Evolutionary conservation across 2,888 invertebrate species (phyloP), one percentile per base, ranked within the genome.

Genomic region (Drosophila acutilabella): DNA sequence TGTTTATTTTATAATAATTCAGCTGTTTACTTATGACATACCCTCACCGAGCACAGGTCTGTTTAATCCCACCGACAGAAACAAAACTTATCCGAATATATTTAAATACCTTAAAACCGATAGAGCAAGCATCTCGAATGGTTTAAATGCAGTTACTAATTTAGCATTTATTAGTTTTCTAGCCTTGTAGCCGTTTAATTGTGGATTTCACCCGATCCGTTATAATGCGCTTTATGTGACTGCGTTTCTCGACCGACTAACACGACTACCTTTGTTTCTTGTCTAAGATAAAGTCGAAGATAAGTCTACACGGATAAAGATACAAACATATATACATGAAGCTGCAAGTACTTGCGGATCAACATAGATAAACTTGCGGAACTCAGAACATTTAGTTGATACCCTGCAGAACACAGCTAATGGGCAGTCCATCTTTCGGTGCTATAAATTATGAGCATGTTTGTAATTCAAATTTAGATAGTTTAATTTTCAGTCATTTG

Each of bases 191-290:
- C 50, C 20, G 48, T 16, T 48, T 23, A 16, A n/a, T 45, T 50
- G 41, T 14, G 30, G 41, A 23, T 56, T 20, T 68, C n/a, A n/a
- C n/a, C n/a, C n/a, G n/a, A n/a, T n/a, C n/a, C n/a, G n/a, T n/a
- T n/a, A n/a, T n/a, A n/a, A 67, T 68, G 47, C 57, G 40, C 65
- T 41, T 65, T 40, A 51, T 36, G 23, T 54, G 59, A 54, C 66
- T 33, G 45, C 51, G 23, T 58, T 59, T 38, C 54, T 44, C 26
- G 26, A 26, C 26, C 50, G 66, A 66, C 69, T 66, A 66, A 45
- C 38, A 11, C 59, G 16, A 54, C 38, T 38, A 18, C 45, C 53
- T 33, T 14, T 53, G 26, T 33, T 47, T 38, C 41, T 52, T 38
- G 56, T 57, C 8, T 36, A 53, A 57, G 52, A 60, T 53, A 62